Base-by-base conservation (phyloP, 2,888 invertebrate genomes). In the Oscheius myriophilus region DNA sequence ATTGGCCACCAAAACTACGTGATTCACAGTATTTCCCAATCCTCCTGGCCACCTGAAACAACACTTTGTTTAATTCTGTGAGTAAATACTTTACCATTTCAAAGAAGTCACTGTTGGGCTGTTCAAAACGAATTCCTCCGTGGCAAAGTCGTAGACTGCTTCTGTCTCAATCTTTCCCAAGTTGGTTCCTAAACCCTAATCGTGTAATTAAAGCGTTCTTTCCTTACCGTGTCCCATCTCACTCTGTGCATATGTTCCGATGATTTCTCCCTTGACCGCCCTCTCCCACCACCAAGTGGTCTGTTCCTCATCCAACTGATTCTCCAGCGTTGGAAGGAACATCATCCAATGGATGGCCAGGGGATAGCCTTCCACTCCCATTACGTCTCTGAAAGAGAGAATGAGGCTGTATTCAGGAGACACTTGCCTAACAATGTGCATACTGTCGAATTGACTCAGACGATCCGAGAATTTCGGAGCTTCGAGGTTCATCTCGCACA, bases 161-260 rank as follows among this genome's bases (percentile, higher is more conserved):
- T 92, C 93, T 0, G 96, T 96, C 89, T 96, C 95, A 74, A 96
- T 87, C 0, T 94, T 95, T 78, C 94, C 91, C 69, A 96, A 91
- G 87, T 94, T 94, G 0, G 79, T 84, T 87, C 88, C 96, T 87
- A 18, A 54, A 69, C 74, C 79, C 53, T 16, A 1, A 41, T 18
- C 4, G n/a, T n/a, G n/a, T n/a, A n/a, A n/a, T n/a, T n/a, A n/a
- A n/a, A n/a, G n/a, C n/a, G n/a, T n/a, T n/a, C n/a, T n/a, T n/a
- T n/a, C n/a, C n/a, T n/a, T 88, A 78, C 82, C 82, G 59, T 96
- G 96, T 0, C 96, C 96, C 69, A 96, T 88, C 88, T 96, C 96
- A 0, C 96, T 96, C 92, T 96, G 95, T 52, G 95, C 95, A 87
- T 96, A 96, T 21, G 95, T 94, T 64, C 96, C 95, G 80, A 95